These are phyloP conservation scores for Scotopteryx bipunctaria DNA, from an alignment of 2,888 invertebrate genomes.

Conservation along the genomic window DNA sequence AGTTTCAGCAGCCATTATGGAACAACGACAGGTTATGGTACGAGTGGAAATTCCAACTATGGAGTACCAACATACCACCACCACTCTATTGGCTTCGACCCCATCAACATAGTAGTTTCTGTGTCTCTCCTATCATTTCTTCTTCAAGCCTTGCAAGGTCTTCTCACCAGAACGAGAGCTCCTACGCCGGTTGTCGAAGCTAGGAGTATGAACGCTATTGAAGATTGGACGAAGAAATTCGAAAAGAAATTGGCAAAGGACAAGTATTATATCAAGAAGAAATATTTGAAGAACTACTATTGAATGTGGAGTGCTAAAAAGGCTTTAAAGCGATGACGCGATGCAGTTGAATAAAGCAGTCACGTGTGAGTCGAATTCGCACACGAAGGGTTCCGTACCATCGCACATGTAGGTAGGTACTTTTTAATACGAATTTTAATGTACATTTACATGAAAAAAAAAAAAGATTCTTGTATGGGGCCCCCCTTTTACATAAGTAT, in stretches of 20 bases:
- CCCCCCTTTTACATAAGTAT: too few relatives aligned
- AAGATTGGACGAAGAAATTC: slow-evolving; percentile 59
- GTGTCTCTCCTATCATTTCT: slow-evolving; percentile 75
- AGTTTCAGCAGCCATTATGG: slow-evolving; percentile 63
- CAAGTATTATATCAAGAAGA: slow-evolving; percentile 58
- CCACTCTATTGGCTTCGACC: slow-evolving; percentile 80
- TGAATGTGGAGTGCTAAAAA: background rate
- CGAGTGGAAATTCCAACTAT: slow-evolving; percentile 59
- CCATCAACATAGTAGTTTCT: slow-evolving; percentile 76
- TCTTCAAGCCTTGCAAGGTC: slow-evolving; percentile 73
- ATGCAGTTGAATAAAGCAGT: too few relatives aligned
- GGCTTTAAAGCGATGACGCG: background rate
- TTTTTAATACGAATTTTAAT: too few relatives aligned
- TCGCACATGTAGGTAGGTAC: too few relatives aligned
- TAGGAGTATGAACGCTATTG: slow-evolving; percentile 51
- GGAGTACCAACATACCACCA: slow-evolving; percentile 68
- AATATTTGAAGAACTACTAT: slow-evolving; percentile 56
- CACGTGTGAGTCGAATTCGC: too few relatives aligned
- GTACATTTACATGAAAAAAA: too few relatives aligned
- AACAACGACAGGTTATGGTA: slow-evolving; percentile 63
- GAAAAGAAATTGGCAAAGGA: slow-evolving; percentile 51
- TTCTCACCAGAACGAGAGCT: slow-evolving; percentile 61
- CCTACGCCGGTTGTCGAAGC: slow-evolving; percentile 73
- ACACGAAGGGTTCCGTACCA: too few relatives aligned
- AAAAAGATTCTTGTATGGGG: too few relatives aligned